Base-by-base conservation (phyloP, 2,113 vertebrate genomes). In the Campylomormyrus tamandua region DNA sequence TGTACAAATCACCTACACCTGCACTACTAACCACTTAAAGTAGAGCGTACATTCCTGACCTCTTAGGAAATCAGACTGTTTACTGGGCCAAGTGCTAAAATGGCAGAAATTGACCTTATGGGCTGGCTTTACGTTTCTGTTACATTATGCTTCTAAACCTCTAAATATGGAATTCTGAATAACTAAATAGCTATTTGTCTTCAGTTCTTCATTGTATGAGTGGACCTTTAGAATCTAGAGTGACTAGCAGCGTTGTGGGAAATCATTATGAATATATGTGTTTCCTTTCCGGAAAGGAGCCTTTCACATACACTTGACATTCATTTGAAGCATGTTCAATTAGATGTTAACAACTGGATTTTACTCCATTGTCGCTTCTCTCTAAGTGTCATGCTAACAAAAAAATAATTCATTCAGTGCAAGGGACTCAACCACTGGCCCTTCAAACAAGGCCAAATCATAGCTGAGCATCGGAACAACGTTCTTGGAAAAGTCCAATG, bases 1-100 rank as follows among this genome's bases (percentile, higher is more conserved):
- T 84, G 83, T 10, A n/a, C 45, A 84, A 84, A 84, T 84, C 39
- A 48, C 19, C 83, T 46, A 84, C 83, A 84, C 83, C 83, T 84
- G 83, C 35, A 84, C 83, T 84, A 48, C 9, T 45, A 24, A 46
- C 24, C 27, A 19, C 85, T 87, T 53, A 87, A 49, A n/a, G n/a
- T 87, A 19, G 50, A 15, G 11, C 5, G 48, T 87, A 31, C 50
- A 35, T 87, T 35, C 84, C 49, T 52, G 49, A 87, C 49, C 84
- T 52, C 50, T 87, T 87, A 84, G 42, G 24, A 48, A 21, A 45
- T 84, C 45, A 84, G 19, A 48, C 35, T 35, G 13, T 35, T 87
- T 39, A 87, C 48, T 87, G 15, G 50, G 85, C 50, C 31, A 48
- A 48, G 27, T 56, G 11, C 49, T 48, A 52, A 50, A 87, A 19